These are phyloP conservation scores for Oxycera nigricornis DNA, from an alignment of 2,888 invertebrate species.

Conservation along the genomic window DNA sequence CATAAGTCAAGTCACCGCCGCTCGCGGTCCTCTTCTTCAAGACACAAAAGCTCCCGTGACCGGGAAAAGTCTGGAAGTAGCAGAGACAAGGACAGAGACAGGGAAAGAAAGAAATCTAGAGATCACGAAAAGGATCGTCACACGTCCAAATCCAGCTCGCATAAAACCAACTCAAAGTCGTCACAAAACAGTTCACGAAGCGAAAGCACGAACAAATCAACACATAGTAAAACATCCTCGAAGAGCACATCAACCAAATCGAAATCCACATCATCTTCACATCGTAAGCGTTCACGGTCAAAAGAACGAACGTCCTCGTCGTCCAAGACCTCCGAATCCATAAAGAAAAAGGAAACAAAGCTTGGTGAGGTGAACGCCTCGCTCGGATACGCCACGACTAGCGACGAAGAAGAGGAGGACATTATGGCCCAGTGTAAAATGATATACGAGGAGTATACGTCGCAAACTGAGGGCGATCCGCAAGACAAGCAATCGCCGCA, in stretches of 20 bases:
- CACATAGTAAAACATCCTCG: background rate
- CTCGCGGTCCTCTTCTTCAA: constrained; percentile 15
- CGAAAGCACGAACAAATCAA: constrained; percentile 5
- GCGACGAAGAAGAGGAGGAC: constrained; percentile 72
- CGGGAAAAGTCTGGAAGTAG: background rate
- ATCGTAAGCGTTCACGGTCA: constrained; percentile 24
- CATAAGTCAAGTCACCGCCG: constrained; percentile 3
- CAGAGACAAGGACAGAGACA: background rate
- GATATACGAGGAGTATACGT: constrained; percentile 81
- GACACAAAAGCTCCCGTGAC: constrained; percentile 17
- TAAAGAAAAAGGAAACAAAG: constrained; percentile 42
- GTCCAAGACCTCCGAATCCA: constrained; percentile 39
- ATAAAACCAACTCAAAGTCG: constrained; percentile 27
- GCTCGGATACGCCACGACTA: constrained; percentile 50
- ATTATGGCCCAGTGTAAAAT: constrained; percentile 83
- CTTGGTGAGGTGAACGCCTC: constrained; percentile 35
- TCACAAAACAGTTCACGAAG: background rate
- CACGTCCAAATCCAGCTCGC: constrained; percentile 15
- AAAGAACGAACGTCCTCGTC: constrained; percentile 39
- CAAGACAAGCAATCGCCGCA: background rate
- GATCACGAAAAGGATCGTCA: background rate
- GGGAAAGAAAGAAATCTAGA: background rate
- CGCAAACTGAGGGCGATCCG: constrained; percentile 16
- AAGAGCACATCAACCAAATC: constrained; percentile 41
- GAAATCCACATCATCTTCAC: constrained; percentile 21